Percentiles rank a stretch among this genome's conserved stretches.
phyloP scores from a whole-genome alignment of 2,888 invertebrate genomes.

The Lithophane leautieri region DNA sequence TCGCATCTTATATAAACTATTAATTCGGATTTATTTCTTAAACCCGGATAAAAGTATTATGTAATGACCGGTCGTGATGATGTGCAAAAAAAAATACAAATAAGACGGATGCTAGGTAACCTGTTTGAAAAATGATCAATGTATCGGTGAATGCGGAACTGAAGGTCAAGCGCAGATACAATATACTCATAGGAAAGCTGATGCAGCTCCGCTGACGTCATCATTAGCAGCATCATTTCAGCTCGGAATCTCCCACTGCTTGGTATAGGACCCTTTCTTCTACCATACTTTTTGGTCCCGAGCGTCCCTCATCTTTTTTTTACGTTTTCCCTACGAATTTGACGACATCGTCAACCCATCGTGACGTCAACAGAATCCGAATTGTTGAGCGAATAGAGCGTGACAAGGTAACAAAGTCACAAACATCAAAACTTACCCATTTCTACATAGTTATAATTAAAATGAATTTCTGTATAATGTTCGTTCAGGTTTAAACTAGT shows the following conservation, averaged over 20 bases:
- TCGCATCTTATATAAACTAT: not conserved
- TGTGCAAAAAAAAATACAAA: not conserved
- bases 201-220: not conserved
- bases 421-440: not conserved
- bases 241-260: too few species aligned
- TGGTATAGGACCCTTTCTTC: too few species aligned
- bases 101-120: not conserved
- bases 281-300: not conserved
- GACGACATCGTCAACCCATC: not conserved
- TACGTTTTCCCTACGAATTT: not conserved
- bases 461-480: not conserved
- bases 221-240: not conserved
- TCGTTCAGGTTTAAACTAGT: conserved; percentile 3
- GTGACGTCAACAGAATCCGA: not conserved
- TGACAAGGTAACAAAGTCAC: not conserved
- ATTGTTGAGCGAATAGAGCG: not conserved
- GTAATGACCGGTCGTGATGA: not conserved
- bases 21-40: not conserved
- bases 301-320: not conserved
- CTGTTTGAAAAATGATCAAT: not conserved
- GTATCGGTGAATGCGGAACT: not conserved
- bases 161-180: not conserved
- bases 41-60: not conserved
- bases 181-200: not conserved
- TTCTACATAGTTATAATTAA: not conserved